These are phyloP conservation scores for Incurvaria masculella DNA, from an alignment of 2,888 invertebrate genomes.

Conservation along the genomic window DNA sequence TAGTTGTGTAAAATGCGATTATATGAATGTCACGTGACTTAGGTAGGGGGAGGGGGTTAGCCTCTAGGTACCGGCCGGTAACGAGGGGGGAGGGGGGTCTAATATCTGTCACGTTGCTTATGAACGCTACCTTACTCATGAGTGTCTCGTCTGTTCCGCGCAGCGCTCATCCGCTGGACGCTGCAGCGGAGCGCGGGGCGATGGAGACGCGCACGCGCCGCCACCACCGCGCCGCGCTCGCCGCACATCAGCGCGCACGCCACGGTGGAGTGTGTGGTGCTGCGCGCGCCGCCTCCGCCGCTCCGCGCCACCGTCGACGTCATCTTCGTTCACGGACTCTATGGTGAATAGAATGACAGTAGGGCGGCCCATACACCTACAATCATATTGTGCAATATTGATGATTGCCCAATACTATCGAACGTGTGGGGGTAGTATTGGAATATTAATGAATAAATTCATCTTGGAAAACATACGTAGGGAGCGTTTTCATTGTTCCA, in stretches of 20 bases:
- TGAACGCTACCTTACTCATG: neutral
- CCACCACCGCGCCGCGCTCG: conserved; percentile 24
- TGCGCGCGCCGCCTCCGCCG: conserved; percentile 26
- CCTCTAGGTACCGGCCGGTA: too few relatives aligned
- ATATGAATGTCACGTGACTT: too few relatives aligned
- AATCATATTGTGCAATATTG: too few relatives aligned
- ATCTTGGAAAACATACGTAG: conserved; percentile 1
- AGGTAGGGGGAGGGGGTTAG: too few relatives aligned
- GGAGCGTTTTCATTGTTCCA: conserved; percentile 18
- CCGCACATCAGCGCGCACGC: conserved; percentile 44
- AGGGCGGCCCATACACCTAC: neutral
- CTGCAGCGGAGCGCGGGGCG: conserved; percentile 15
- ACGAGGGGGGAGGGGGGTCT: neutral
- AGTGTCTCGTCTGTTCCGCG: neutral
- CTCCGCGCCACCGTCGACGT: conserved; percentile 61
- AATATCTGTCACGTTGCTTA: neutral
- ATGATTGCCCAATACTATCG: neutral
- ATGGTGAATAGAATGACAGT: conserved; percentile 40
- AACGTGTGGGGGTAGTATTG: neutral
- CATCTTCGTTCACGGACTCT: conserved; percentile 79
- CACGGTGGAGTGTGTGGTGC: conserved; percentile 34
- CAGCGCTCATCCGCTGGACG: neutral
- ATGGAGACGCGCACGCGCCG: conserved; percentile 16
- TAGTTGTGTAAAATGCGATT: too few relatives aligned
- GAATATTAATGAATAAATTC: neutral